A percentile compares a stretch with the other conserved stretches of the same genome.
phyloP scores from a whole-genome alignment of 2,888 invertebrate species.

The Drosophila limbata region DNA sequence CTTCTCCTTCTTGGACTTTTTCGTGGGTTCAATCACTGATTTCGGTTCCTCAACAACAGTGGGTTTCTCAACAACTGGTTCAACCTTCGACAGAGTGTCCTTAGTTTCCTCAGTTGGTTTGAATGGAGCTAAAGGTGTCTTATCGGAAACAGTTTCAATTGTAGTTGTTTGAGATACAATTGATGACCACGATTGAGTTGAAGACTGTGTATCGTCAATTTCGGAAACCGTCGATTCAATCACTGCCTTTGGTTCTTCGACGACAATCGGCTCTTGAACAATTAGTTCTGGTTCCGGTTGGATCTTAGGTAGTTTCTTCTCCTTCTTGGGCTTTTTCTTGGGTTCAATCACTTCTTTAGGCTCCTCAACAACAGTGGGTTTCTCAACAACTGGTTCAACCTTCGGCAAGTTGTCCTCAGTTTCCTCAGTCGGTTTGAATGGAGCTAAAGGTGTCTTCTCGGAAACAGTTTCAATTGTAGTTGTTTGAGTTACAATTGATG shows the following conservation, averaged over 20 bases:
- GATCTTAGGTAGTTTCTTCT: conserved; percentile 31
- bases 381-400: neutral
- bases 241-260: conserved; percentile 19
- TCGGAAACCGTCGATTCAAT: neutral
- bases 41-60: conserved; percentile 1
- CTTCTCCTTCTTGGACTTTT: conserved; percentile 5
- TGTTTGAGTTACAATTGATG: neutral
- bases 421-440: neutral
- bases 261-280: conserved; percentile 8
- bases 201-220: neutral
- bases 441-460: neutral
- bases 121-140: neutral
- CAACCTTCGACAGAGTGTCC: neutral
- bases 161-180: conserved; percentile 9
- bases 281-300: conserved; percentile 1
- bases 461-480: neutral
- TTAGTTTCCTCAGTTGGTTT: neutral
- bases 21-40: neutral
- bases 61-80: neutral
- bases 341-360: conserved; percentile 5
- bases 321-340: conserved; percentile 54
- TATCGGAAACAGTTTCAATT: neutral
- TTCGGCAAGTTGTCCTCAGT: neutral
- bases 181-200: conserved; percentile 10
- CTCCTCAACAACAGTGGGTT: neutral